Evolutionary conservation across 2,797 vertebrate species (phyloP), one percentile per base, ranked within the genome.

Genomic region (Myiotriccus ornatus): DNA sequence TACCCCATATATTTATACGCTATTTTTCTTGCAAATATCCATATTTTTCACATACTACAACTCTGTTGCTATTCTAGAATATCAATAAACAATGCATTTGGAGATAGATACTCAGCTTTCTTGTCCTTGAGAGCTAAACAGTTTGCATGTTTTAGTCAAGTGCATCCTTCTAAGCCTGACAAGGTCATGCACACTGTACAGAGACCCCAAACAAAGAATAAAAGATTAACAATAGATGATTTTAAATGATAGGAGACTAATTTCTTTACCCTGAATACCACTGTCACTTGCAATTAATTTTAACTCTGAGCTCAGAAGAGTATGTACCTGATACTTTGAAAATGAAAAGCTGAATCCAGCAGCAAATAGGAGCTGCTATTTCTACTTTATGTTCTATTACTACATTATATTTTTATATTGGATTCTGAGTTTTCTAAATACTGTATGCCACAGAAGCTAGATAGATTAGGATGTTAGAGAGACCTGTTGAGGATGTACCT

Each of bases 251-350:
- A 83, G 39, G 35, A 84, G 75, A 89, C 64, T 85, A 87, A 80
- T 89, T 95, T 92, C 60, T 85, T 89, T 87, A 95, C 60, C 43
- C 53, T 80, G 71, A 94, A 62, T 87, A 87, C 47, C 46, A 32
- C 18, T 90, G 71, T 78, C 90, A 75, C 49, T 95, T 83, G 67
- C 60, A 89, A 95, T 95, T 96, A 92, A 75, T 93, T 95, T 95
- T 77, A 85, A 85, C 46, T 80, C 84, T 71, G 49, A 74, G 39
- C 53, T 92, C 60, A 41, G 75, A 64, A 78, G 53, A 71, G 24
- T 81, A 39, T 47, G 46, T 74, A 81, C 35, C 46, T 50, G 53
- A 65, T 83, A 79, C 24, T 83, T 85, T 52, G 39, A 47, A 78
- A 93, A 91, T 69, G 12, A 73, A 87, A 84, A 85, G 18, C 22